Evolutionary conservation across 2,113 vertebrate species (phyloP).

Genomic region (Urocitellus parryii): DNA sequence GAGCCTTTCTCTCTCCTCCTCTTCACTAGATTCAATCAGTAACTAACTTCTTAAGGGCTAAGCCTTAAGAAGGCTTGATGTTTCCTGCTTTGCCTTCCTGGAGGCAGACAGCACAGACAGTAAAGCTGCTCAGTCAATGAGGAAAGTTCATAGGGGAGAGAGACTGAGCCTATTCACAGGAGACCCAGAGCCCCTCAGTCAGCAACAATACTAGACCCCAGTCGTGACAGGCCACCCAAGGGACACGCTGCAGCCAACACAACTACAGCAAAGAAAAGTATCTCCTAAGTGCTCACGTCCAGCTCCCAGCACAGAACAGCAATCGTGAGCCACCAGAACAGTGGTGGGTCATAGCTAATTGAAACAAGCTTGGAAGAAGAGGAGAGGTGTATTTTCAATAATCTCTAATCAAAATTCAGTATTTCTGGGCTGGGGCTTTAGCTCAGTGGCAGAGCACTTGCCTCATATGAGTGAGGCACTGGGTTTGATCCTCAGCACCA

Average conservation of each 20-base stretch:
- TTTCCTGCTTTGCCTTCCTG: background rate
- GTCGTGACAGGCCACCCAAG: background rate
- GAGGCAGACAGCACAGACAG: background rate
- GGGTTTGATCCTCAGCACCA: too few species aligned
- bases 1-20: too few species aligned
- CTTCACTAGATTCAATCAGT: background rate
- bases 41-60: background rate
- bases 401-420: background rate
- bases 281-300: background rate
- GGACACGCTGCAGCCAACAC: background rate
- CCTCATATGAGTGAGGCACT: too few species aligned
- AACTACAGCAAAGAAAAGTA: background rate
- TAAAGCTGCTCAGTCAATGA: background rate
- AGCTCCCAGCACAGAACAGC: background rate
- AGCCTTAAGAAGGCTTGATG: background rate
- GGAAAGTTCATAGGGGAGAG: background rate
- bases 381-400: background rate
- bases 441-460: too few species aligned
- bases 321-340: background rate
- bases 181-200: background rate
- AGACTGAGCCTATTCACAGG: background rate
- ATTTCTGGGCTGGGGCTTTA: background rate
- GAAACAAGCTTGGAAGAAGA: background rate
- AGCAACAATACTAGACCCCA: background rate
- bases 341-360: background rate